Evolutionary conservation across 2,113 vertebrate species (phyloP), one percentile per base, ranked within the genome.

Genomic region (Pterocles orientalis): DNA sequence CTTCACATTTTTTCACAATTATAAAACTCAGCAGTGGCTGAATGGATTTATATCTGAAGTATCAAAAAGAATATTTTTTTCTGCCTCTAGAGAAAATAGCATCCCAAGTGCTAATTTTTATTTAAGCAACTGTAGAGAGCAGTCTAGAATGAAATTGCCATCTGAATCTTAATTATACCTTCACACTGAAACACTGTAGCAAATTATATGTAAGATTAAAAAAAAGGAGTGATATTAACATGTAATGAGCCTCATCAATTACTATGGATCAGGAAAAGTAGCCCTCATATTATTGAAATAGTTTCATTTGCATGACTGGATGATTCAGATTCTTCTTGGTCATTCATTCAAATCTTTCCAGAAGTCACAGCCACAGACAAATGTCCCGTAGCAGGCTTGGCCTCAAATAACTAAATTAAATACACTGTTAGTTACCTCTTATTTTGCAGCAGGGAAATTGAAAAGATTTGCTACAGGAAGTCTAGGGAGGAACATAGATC

Each of bases 211-310:
- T 92, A 94, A 94, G 94, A 97, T 78, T 90, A 43, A 65, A 96
- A 95, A 94, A 96, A 96, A 93, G 61, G 73, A 93, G 82, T 88
- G 91, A 87, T 95, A 95, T 96, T 95, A 97, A 96, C 90, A 95
- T 90, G 91, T 96, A 97, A 97, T 96, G 95, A 96, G 79, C 85
- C 84, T 95, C 95, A 96, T 97, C 96, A 97, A 95, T 97, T 97
- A 96, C 84, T 94, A 80, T 71, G 89, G 86, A 95, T 89, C 92
- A 91, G 64, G 78, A 95, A 95, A 96, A 96, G 94, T 94, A 95
- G 78, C 69, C 71, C 48, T 89, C 88, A 66, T 94, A 93, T 88
- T 96, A 94, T 77, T 92, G 94, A 96, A 94, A 96, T 88, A 84
- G 92, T 94, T 93, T 94, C 79, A 96, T 97, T 97, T 95, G 90